These are phyloP conservation scores for Cremastinae sp. DNA, from an alignment of 2,888 invertebrate genomes.

Conservation along the genomic window DNA sequence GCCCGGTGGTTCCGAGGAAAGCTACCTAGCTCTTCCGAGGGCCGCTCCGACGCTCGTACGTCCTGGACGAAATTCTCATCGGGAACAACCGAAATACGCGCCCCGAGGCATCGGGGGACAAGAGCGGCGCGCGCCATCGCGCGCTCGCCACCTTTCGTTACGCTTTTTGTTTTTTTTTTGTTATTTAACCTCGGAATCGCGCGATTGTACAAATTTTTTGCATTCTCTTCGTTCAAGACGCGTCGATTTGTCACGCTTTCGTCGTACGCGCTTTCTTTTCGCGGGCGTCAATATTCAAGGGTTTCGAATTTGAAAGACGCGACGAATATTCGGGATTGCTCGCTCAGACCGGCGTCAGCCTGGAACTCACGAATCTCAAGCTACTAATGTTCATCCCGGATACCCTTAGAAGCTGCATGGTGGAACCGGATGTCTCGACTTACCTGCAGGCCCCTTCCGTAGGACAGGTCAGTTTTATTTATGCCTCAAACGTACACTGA, in stretches of 20 bases:
- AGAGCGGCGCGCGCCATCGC: constrained; percentile 42
- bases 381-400: constrained; percentile 94
- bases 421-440: constrained; percentile 96
- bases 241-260: background rate
- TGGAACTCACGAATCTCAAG: constrained; percentile 77
- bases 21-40: too few species aligned
- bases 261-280: too few species aligned
- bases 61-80: background rate
- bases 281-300: too few species aligned
- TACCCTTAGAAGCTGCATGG: constrained; percentile 96
- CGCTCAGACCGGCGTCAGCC: constrained; percentile 69
- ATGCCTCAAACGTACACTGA: too few species aligned
- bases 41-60: too few species aligned
- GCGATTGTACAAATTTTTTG: too few species aligned
- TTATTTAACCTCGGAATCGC: too few species aligned
- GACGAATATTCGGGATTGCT: constrained; percentile 36
- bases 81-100: too few species aligned
- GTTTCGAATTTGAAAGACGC: constrained; percentile 13
- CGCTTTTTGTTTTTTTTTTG: constrained; percentile 3
- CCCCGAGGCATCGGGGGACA: too few species aligned
- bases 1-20: too few species aligned
- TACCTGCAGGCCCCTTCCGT: constrained; percentile 97
- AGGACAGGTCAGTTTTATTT: constrained; percentile 88
- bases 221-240: background rate
- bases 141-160: constrained; percentile 37